Percentiles rank a stretch among this genome's conserved stretches.
These are phyloP conservation scores for Epirrhoe tristata DNA, from an alignment of 2,888 invertebrate species.

Conservation along the genomic window DNA sequence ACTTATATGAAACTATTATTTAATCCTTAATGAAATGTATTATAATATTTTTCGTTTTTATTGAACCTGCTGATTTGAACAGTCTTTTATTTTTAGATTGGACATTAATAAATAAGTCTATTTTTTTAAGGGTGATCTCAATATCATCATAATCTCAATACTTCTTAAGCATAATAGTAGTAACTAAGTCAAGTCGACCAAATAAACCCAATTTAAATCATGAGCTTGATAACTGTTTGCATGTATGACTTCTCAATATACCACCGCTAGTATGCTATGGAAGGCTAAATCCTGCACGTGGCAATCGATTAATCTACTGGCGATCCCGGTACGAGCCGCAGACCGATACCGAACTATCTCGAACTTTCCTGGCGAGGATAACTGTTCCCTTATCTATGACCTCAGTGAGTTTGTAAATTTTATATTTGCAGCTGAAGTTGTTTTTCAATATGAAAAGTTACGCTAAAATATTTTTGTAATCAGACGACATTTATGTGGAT, in stretches of 20 bases:
- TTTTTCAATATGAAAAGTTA: background rate
- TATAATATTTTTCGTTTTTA: too few relatives aligned
- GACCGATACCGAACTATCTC: background rate
- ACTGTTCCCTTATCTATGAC: constrained; percentile 3
- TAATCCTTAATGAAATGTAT: too few relatives aligned
- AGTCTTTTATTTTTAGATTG: too few relatives aligned
- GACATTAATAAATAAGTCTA: too few relatives aligned
- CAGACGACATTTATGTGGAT: background rate
- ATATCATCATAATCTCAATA: too few relatives aligned
- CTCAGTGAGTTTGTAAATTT: background rate
- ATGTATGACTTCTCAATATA: background rate
- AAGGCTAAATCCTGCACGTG: background rate
- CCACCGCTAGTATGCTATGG: background rate
- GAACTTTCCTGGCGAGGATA: constrained; percentile 4
- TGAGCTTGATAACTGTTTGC: background rate
- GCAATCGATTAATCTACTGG: constrained; percentile 1
- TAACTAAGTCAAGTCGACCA: too few relatives aligned
- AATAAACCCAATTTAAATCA: too few relatives aligned
- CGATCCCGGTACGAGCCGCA: background rate
- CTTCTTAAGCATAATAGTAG: too few relatives aligned
- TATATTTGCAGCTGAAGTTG: background rate
- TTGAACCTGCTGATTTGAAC: too few relatives aligned
- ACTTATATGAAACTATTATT: too few relatives aligned
- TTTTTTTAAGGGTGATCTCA: too few relatives aligned
- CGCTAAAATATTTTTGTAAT: background rate